These are phyloP conservation scores for Diachasmimorpha longicaudata DNA, from an alignment of 1,140 invertebrate genomes.

Conservation along the genomic window DNA sequence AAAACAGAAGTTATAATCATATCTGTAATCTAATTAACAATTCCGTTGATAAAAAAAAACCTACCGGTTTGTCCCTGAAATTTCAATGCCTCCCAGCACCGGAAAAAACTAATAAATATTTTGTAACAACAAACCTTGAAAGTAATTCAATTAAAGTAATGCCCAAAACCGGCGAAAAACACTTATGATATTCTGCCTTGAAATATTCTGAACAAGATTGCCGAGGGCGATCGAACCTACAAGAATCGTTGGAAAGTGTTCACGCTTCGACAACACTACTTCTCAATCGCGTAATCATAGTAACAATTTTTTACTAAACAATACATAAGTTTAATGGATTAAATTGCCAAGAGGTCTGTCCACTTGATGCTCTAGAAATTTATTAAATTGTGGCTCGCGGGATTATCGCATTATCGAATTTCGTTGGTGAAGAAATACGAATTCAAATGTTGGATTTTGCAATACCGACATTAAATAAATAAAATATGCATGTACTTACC, in stretches of 20 bases:
- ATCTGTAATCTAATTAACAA: no score
- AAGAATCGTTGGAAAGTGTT: slow-evolving; percentile 33
- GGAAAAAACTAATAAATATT: neutral
- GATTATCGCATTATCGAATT: neutral
- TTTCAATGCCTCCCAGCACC: no score
- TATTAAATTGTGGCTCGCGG: neutral
- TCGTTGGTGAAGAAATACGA: no score
- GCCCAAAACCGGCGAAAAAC: neutral
- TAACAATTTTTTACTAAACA: neutral
- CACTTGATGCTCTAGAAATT: neutral
- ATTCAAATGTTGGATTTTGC: no score
- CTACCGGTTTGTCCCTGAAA: no score
- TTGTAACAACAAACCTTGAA: neutral
- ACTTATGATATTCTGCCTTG: neutral
- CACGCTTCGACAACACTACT: slow-evolving; percentile 28
- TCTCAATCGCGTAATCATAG: neutral
- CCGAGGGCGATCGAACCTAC: neutral
- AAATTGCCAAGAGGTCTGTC: neutral
- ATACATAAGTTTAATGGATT: neutral
- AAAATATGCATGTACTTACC: no score
- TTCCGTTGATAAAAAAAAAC: no score
- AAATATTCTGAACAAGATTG: neutral
- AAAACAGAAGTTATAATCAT: no score
- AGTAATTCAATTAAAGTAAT: neutral
- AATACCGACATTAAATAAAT: no score